A percentile compares a stretch with the other conserved stretches of the same genome.
phyloP scores from a whole-genome alignment of 2,113 vertebrate species.

The Vulpes ferrilata region DNA sequence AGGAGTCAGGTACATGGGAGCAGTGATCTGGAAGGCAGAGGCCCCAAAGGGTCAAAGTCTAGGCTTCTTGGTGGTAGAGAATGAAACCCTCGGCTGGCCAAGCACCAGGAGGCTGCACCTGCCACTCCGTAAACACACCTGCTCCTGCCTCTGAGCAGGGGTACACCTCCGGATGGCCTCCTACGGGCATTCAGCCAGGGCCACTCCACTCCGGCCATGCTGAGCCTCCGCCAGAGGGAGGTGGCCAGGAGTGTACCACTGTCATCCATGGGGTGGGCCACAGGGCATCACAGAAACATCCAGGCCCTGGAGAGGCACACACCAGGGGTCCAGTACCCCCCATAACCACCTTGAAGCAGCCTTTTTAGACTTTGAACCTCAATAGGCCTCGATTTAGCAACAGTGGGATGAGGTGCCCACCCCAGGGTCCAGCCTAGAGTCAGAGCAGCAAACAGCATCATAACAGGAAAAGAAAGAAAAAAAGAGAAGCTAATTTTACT shows the following conservation, averaged over 20 bases:
- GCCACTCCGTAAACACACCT: neutral
- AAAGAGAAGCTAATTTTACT: neutral
- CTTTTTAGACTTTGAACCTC: neutral
- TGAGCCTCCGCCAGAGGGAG: neutral
- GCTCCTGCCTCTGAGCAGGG: accelerated
- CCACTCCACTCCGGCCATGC: neutral
- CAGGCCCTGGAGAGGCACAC: neutral
- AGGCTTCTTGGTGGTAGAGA: accelerated
- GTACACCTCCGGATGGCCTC: neutral
- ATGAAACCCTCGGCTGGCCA: neutral
- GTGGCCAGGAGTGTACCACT: neutral
- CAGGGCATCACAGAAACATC: neutral
- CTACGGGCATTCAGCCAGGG: accelerated
- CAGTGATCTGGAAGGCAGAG: neutral
- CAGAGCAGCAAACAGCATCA: neutral
- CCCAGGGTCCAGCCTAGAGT: neutral
- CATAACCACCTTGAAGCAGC: neutral
- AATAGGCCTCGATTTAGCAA: neutral
- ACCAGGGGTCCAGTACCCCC: neutral
- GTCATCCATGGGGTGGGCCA: neutral
- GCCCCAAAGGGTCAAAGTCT: constrained; percentile 10
- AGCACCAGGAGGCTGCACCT: neutral
- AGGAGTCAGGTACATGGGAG: accelerated
- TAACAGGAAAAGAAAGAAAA: neutral
- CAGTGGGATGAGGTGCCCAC: neutral